Evolutionary conservation across 2,113 vertebrate species (phyloP).

Genomic region (Lamprotornis superbus): DNA sequence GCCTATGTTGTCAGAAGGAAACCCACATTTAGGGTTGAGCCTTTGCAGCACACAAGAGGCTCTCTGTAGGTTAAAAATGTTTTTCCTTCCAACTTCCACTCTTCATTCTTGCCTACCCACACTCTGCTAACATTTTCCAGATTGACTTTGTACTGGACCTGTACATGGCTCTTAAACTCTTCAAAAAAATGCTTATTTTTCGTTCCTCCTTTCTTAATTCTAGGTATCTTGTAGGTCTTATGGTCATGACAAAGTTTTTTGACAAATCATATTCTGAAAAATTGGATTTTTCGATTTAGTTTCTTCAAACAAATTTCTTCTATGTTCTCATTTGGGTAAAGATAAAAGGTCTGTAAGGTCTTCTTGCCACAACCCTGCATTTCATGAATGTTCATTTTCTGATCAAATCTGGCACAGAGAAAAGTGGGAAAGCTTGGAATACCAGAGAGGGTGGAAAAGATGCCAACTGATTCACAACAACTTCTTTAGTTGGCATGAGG

Average conservation of each 20-base stretch:
- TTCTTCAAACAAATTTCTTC: background rate
- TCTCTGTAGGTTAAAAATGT: slow-evolving; percentile 45
- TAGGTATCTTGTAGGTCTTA: background rate
- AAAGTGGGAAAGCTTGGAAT: background rate
- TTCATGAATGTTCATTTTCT: background rate
- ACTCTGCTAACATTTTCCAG: slow-evolving; percentile 34
- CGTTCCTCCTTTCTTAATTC: background rate
- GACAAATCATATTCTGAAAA: background rate
- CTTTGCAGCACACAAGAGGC: slow-evolving; percentile 43
- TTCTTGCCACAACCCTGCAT: background rate
- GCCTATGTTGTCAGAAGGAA: slow-evolving; percentile 65
- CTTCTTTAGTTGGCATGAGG: slow-evolving; percentile 1
- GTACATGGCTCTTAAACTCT: background rate
- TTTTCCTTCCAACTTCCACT: slow-evolving; percentile 11
- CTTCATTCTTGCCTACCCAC: slow-evolving; percentile 6
- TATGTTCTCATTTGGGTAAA: background rate
- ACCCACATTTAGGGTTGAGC: slow-evolving; percentile 27
- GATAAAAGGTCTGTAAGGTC: background rate
- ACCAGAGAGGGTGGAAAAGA: slow-evolving; percentile 6
- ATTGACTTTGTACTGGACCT: background rate
- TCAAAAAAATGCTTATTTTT: slow-evolving; percentile 45
- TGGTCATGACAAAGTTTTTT: background rate
- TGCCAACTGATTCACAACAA: slow-evolving; percentile 22
- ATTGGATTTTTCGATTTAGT: background rate
- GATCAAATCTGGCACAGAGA: background rate